Conservation (phyloP, 1,140 invertebrate genomes). For the Scaptomyza montana region DNA sequence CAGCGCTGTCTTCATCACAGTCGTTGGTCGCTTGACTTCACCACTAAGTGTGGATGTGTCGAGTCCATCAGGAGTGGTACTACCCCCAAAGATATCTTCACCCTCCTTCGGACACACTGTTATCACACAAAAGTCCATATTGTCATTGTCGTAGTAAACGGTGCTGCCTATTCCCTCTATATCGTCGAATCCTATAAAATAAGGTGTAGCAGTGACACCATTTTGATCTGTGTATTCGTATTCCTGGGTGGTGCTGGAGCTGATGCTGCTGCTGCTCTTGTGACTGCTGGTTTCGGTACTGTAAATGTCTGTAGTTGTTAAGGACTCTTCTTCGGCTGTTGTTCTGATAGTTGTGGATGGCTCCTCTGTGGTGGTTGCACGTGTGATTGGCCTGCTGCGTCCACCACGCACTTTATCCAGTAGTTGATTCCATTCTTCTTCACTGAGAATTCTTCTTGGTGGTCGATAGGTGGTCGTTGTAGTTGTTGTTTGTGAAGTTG, state of each 20-base stretch:
- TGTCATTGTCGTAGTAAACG: constrained; percentile 55
- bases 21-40: constrained; percentile 48
- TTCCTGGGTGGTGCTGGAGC: constrained; percentile 18
- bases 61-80: constrained; percentile 49
- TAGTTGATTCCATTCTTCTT: constrained; percentile 55
- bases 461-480: constrained; percentile 8
- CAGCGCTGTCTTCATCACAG: constrained; percentile 52
- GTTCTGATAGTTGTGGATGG: constrained; percentile 16
- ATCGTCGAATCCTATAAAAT: constrained; percentile 46
- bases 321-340: constrained; percentile 25
- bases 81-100: constrained; percentile 43
- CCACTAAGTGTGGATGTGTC: constrained; percentile 52
- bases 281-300: constrained; percentile 34
- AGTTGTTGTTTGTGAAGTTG: not conserved
- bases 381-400: constrained; percentile 1
- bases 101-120: constrained; percentile 49
- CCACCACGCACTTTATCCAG: constrained; percentile 1
- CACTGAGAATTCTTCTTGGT: constrained; percentile 29
- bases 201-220: constrained; percentile 41
- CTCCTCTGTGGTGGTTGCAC: constrained; percentile 1
- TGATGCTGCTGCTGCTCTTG: constrained; percentile 7
- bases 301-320: constrained; percentile 41
- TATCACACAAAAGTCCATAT: constrained; percentile 58
- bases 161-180: constrained; percentile 50
- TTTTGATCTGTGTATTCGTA: constrained; percentile 33